These are phyloP conservation scores for Xyrichtys novacula DNA, from an alignment of 2,797 vertebrate species.

Conservation along the genomic window DNA sequence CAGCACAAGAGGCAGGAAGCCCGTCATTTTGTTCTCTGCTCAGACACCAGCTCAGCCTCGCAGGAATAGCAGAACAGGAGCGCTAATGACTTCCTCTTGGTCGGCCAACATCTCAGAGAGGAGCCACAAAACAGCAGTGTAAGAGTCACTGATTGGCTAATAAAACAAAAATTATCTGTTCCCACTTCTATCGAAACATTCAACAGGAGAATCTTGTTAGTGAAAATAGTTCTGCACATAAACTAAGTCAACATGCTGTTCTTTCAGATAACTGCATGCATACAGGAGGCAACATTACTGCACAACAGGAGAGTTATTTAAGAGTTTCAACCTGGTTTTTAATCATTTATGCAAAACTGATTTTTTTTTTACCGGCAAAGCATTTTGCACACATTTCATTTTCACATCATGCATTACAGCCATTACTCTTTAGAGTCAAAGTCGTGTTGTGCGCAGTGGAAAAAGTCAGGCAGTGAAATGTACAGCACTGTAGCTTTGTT, in stretches of 20 bases:
- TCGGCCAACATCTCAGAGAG: background rate
- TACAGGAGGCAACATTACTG: background rate
- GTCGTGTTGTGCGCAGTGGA: background rate
- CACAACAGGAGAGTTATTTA: too few relatives aligned
- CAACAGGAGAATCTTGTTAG: too few relatives aligned
- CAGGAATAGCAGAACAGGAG: slow-evolving; percentile 41
- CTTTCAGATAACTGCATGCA: background rate
- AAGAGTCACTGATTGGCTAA: too few relatives aligned
- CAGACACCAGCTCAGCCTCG: slow-evolving; percentile 34
- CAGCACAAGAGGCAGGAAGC: slow-evolving; percentile 67
- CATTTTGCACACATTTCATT: background rate
- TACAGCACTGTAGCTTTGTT: background rate
- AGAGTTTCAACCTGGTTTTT: too few relatives aligned
- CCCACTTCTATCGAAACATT: too few relatives aligned
- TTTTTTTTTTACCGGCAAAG: background rate
- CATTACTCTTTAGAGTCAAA: background rate
- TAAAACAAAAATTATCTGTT: too few relatives aligned
- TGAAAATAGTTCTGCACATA: too few relatives aligned
- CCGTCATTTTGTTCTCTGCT: slow-evolving; percentile 26
- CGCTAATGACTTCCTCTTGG: slow-evolving; percentile 51
- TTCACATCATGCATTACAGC: background rate
- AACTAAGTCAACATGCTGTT: background rate
- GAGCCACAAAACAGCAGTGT: too few relatives aligned
- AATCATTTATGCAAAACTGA: slow-evolving; percentile 6
- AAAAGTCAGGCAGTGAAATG: background rate